phyloP scores from a whole-genome alignment of 2,797 vertebrate species.

The Aplochiton taeniatus region DNA sequence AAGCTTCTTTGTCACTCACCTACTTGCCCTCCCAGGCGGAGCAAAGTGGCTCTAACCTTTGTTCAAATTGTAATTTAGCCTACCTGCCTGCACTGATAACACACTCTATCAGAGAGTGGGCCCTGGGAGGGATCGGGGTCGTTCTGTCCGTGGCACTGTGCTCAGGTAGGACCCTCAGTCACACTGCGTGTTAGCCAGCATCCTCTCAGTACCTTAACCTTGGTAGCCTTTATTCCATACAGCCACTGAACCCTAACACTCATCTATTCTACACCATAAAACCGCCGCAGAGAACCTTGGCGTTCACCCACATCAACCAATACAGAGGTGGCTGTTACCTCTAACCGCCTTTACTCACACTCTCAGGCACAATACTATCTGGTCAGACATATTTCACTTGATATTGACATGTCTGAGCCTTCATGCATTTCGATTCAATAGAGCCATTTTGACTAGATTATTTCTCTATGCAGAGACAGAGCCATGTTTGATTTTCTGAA shows the following conservation, averaged over 20 bases:
- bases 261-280: conserved; percentile 51
- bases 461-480: conserved; percentile 21
- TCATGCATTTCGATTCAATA: conserved; percentile 16
- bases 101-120: conserved; percentile 60
- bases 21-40: conserved; percentile 46
- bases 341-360: conserved; percentile 29
- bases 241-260: conserved; percentile 57
- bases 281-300: conserved; percentile 15
- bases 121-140: conserved; percentile 44
- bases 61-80: conserved; percentile 65
- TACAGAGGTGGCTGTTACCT: conserved; percentile 48
- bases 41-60: conserved; percentile 69
- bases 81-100: conserved; percentile 67
- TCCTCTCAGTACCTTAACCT: conserved; percentile 55
- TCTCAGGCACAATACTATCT: conserved; percentile 17
- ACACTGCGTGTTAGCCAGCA: conserved; percentile 38
- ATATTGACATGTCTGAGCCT: neutral
- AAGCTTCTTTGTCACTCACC: conserved; percentile 66
- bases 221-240: conserved; percentile 51
- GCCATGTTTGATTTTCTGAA: conserved; percentile 17
- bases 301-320: conserved; percentile 40
- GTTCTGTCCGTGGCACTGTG: conserved; percentile 26
- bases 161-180: conserved; percentile 56
- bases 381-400: neutral
- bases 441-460: conserved; percentile 32